Conservation (phyloP, 2,113 vertebrate species). For the Sorex araneus region DNA sequence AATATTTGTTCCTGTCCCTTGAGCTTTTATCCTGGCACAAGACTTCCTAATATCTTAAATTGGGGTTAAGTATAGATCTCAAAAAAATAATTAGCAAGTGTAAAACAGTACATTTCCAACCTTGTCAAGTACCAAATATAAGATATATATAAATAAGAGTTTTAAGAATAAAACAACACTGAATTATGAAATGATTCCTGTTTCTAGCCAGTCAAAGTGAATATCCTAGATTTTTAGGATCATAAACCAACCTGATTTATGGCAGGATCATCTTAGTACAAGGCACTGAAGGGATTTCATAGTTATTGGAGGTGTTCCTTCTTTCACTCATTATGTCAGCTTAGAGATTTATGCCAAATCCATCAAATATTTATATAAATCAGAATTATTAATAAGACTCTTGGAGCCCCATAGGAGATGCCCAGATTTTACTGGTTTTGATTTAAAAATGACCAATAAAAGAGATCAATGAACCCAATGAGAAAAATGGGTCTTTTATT, state of each 20-base stretch:
- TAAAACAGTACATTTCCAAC: not conserved
- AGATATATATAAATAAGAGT: not conserved
- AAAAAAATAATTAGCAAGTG: slow-evolving; percentile 30
- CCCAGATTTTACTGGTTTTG: not conserved
- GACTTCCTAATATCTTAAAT: slow-evolving; percentile 17
- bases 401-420: not conserved
- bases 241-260: rapidly evolving
- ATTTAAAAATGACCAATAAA: not conserved
- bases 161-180: not conserved
- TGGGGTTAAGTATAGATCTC: not conserved
- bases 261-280: not conserved
- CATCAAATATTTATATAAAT: not conserved
- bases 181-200: not conserved
- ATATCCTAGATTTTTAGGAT: not conserved
- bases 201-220: not conserved
- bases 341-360: not conserved
- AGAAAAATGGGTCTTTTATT: not conserved
- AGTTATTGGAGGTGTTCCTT: not conserved
- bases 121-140: slow-evolving; percentile 28
- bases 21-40: too few species aligned
- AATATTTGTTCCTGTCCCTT: too few species aligned
- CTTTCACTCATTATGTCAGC: not conserved
- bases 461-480: not conserved
- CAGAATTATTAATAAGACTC: not conserved
- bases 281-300: not conserved